These are phyloP conservation scores for Tetranychus truncatus DNA, from an alignment of 2,888 invertebrate species.

Conservation along the genomic window DNA sequence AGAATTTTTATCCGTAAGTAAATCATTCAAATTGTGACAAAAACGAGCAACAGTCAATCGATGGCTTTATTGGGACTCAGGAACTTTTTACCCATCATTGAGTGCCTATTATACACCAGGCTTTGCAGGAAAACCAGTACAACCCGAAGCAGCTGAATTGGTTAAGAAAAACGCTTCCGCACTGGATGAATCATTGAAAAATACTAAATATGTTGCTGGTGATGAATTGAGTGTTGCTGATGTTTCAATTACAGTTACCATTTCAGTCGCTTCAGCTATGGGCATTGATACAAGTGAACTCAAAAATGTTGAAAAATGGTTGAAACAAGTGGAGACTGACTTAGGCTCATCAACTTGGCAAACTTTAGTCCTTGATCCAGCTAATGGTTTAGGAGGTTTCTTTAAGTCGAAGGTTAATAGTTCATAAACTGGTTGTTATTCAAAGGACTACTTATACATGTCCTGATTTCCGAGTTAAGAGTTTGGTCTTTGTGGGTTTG, in stretches of 20 bases:
- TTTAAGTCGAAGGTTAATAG: neutral
- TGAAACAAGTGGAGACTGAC: neutral
- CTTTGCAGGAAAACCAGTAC: neutral
- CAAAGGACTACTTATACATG: too few species aligned
- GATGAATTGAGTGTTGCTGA: neutral
- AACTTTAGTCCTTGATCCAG: neutral
- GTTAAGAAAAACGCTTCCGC: neutral
- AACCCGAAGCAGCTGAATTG: neutral
- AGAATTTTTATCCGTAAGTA: neutral
- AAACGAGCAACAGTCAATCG: neutral
- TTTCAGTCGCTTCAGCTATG: neutral
- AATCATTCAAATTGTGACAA: neutral
- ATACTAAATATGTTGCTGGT: neutral
- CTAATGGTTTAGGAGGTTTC: neutral
- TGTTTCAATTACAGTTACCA: neutral
- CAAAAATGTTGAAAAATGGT: neutral
- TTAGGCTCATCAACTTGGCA: neutral
- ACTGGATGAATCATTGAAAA: neutral
- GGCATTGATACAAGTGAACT: neutral
- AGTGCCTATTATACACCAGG: neutral
- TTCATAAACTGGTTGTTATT: too few species aligned
- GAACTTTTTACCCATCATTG: too few species aligned
- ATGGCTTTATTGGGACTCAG: neutral
- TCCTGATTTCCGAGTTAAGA: too few species aligned
- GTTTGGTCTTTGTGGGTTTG: too few species aligned